A percentile compares a stretch with the other conserved stretches of the same genome.
phyloP scores from a whole-genome alignment of 2,113 vertebrate genomes.

The Aegithalos caudatus region DNA sequence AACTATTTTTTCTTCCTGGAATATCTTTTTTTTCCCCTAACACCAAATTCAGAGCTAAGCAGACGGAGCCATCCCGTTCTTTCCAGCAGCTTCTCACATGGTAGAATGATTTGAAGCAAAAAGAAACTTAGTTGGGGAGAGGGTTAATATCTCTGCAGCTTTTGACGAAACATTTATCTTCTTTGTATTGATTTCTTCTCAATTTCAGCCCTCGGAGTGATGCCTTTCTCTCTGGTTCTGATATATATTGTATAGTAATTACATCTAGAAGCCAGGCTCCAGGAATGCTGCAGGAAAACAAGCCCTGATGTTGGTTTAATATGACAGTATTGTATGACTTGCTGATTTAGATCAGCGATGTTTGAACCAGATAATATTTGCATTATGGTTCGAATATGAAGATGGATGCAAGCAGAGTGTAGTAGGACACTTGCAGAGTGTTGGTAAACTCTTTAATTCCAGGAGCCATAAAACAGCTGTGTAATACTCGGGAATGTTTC shows the following conservation, averaged over 20 bases:
- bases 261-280: constrained; percentile 63
- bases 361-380: not conserved
- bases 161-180: constrained; percentile 66
- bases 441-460: not conserved
- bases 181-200: constrained; percentile 73
- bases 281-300: constrained; percentile 55
- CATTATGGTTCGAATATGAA: not conserved
- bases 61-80: not conserved
- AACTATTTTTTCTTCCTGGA: not conserved
- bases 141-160: constrained; percentile 47
- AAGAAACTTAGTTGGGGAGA: constrained; percentile 18
- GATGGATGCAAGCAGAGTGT: not conserved
- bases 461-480: not conserved
- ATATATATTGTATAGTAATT: constrained; percentile 70
- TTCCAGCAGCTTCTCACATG: not conserved
- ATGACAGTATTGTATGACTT: constrained; percentile 22
- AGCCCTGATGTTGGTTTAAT: constrained; percentile 65
- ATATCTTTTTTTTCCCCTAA: not conserved
- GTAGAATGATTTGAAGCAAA: not conserved
- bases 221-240: constrained; percentile 61
- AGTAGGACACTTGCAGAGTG: not conserved
- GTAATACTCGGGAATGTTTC: not conserved
- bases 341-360: constrained; percentile 23
- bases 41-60: not conserved
- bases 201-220: constrained; percentile 57